phyloP scores from a whole-genome alignment of 2,113 vertebrate species.

The Microcebus ravelobensis region DNA sequence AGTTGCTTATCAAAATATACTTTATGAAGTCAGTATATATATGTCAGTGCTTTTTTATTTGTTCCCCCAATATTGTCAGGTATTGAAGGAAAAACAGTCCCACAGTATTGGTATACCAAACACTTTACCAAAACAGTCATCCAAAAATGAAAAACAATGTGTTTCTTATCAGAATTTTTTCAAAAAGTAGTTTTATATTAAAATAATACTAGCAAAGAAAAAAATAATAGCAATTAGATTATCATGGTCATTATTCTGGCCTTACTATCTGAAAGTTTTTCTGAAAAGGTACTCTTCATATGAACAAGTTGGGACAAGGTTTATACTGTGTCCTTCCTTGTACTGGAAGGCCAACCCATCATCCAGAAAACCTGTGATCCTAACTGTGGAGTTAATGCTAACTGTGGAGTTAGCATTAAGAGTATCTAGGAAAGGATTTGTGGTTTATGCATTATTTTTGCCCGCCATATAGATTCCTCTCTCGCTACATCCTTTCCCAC shows the following conservation, averaged over 20 bases:
- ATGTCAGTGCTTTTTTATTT: background rate
- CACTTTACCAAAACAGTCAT: background rate
- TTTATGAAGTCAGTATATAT: background rate
- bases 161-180: background rate
- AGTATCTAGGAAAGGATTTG: background rate
- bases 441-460: background rate
- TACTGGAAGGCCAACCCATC: background rate
- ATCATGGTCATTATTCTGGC: background rate
- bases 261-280: background rate
- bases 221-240: background rate
- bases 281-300: background rate
- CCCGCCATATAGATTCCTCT: background rate
- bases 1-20: background rate
- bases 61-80: background rate
- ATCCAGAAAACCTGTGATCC: background rate
- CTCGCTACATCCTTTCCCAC: background rate
- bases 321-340: background rate
- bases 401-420: background rate
- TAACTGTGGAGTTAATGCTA: background rate
- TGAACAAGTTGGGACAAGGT: background rate
- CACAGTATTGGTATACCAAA: background rate
- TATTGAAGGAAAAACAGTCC: background rate
- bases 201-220: background rate
- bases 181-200: background rate
- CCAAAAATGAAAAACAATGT: background rate